These are phyloP conservation scores for Solenopsis invicta DNA, from an alignment of 1,140 invertebrate species.

Conservation along the genomic window DNA sequence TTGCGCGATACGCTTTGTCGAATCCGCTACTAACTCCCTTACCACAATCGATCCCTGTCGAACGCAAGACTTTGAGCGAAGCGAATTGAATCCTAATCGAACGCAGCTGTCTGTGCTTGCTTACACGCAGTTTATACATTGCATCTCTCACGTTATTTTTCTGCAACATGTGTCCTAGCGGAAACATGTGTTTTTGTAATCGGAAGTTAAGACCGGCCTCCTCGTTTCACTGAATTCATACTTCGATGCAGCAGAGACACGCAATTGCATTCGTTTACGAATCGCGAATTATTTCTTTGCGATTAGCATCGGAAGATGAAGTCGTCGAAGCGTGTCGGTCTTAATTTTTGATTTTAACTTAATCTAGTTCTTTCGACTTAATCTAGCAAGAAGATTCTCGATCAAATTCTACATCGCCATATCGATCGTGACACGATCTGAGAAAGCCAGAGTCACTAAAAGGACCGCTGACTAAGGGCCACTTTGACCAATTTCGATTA, in stretches of 20 bases:
- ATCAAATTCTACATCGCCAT: slow-evolving; percentile 45
- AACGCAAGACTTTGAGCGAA: slow-evolving; percentile 12
- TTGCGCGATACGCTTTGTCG: background rate
- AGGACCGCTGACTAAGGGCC: background rate
- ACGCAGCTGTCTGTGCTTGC: slow-evolving; percentile 16
- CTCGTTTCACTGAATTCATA: background rate
- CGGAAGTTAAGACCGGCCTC: slow-evolving; percentile 16
- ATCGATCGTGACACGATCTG: background rate
- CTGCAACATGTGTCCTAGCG: background rate
- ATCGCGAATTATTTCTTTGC: background rate
- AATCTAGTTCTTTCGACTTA: slow-evolving; percentile 15
- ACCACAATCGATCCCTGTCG: background rate
- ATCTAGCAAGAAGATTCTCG: background rate
- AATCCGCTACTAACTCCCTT: background rate
- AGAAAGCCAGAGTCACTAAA: background rate
- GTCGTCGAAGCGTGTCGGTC: background rate
- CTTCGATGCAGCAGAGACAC: background rate
- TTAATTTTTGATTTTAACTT: background rate
- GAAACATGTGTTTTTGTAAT: background rate
- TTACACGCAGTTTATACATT: slow-evolving; percentile 10
- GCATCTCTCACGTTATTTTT: slow-evolving; percentile 10
- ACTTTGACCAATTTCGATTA: too few relatives aligned
- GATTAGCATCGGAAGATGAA: background rate
- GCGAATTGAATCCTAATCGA: slow-evolving; percentile 17
- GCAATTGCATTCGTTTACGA: background rate